Base-by-base conservation (phyloP, 2,113 vertebrate species). In the Climacteris rufus region DNA sequence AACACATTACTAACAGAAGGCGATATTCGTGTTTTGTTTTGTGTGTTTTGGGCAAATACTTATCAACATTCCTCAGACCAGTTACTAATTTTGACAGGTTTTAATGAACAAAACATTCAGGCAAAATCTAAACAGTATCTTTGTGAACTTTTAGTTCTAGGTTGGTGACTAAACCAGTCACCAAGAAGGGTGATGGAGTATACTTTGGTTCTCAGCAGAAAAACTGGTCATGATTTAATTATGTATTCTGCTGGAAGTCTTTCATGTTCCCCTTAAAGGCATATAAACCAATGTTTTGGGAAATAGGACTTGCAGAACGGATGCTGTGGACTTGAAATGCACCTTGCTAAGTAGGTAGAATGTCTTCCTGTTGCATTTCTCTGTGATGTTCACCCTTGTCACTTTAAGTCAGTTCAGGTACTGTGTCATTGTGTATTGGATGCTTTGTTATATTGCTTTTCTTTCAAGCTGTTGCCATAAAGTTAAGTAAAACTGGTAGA, bases 131-230 rank as follows among this genome's bases (percentile, higher is more conserved):
- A 66, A 11, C 56, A 6, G 7, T 50, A 17, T 31, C 21, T 82
- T 42, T 13, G 20, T 42, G 8, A 72, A 21, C 28, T 69, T 60
- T 7, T 5, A 44, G 11, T 60, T 76, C 35, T 69, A 5, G 27
- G 15, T 47, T 4, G 6, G 23, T 63, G 33, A 59, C 18, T 44
- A 81, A 87, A 53, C 15, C 20, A 47, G 13, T 84, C 13, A 6
- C 0, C 0, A 33, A n/a, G 37, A 42, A 59, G 30, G 52, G 11
- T 17, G 25, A 3, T 5, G 57, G 44, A 35, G 5, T 53, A 1
- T 33, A 75, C 35, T 15, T 35, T 68, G 12, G 10, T 57, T 61
- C 11, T 74, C 61, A 68, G 45, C 86, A 45, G 50, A 86, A 79
- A 30, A 24, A 11, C 16, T 44, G 13, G 39, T 68, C 0, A 1